Evolutionary conservation across 2,888 invertebrate species (phyloP), one percentile per base, ranked within the genome.

Genomic region (Eupithecia dodoneata): DNA sequence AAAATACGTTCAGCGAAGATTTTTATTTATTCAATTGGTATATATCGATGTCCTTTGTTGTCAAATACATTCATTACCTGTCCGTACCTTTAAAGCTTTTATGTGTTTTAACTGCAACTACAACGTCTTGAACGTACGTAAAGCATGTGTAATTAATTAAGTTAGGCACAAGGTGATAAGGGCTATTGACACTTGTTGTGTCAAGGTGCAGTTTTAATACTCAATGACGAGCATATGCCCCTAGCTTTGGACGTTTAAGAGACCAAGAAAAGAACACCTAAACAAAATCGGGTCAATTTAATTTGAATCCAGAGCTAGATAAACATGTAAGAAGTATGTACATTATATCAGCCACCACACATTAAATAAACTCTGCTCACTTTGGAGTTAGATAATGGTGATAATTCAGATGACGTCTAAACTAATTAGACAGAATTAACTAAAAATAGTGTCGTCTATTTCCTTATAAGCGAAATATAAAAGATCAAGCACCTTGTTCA

Each of bases 71-170:
- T 83, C 75, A 82, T 80, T 74, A 82, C 79, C 79, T 85, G 80
- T 81, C 81, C 9, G 44, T 81, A 75, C 75, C 81, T 78, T 78
- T 82, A 75, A 71, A 78, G 76, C 81, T 81, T 83, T 87, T 83
- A 83, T 76, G 83, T 85, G 82, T 83, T 87, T 85, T 88, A 86
- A 87, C 88, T 86, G 83, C 78, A 66, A 65, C 55, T 45, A 52
- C 59, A 49, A 65, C 59, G 63, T 47, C 75, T 63, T 72, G 69
- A 44, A 41, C 55, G 47, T 74, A 45, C 71, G 70, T 70, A 70
- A 55, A 76, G 72, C 71, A 73, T 59, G 55, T 78, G 76, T 74
- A 73, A 74, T 74, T 76, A 79, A 78, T 74, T 72, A 44, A 73
- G 52, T 70, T 74, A 74, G 69, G 63, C 41, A 30, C 69, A 75